Evolutionary conservation across 1,140 invertebrate genomes (phyloP).

Genomic region (Sipha flava): DNA sequence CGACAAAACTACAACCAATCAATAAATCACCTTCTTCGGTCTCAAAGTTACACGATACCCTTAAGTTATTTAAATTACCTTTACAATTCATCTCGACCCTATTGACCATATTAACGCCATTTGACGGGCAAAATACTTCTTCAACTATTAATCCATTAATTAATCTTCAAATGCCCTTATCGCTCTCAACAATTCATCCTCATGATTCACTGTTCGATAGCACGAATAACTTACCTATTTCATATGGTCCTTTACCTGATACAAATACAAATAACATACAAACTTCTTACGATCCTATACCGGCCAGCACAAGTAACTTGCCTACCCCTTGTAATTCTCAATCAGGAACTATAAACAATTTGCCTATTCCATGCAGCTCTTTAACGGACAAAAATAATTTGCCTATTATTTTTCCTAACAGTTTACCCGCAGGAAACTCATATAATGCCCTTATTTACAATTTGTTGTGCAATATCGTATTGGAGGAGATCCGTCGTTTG

Average conservation of each 20-base stretch:
- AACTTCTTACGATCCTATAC: neutral
- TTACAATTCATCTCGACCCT: neutral
- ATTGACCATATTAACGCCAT: neutral
- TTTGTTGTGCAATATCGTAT: no score
- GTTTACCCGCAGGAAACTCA: no score
- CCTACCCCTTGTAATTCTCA: neutral
- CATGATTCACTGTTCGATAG: no score
- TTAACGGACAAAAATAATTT: neutral
- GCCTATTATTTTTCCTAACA: neutral
- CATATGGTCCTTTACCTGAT: neutral
- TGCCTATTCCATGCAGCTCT: neutral
- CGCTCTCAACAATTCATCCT: neutral
- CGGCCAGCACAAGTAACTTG: neutral
- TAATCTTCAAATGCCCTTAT: neutral
- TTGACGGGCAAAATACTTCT: neutral
- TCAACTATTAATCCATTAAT: neutral
- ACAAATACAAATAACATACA: neutral
- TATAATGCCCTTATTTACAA: no score
- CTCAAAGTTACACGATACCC: neutral
- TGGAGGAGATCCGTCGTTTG: no score
- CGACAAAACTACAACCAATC: neutral
- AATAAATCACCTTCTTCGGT: neutral
- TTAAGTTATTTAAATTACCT: neutral
- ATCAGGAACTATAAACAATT: neutral
- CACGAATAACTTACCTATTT: neutral